These are phyloP conservation scores for Drosophila meridiana DNA, from an alignment of 2,888 invertebrate genomes.

Conservation along the genomic window DNA sequence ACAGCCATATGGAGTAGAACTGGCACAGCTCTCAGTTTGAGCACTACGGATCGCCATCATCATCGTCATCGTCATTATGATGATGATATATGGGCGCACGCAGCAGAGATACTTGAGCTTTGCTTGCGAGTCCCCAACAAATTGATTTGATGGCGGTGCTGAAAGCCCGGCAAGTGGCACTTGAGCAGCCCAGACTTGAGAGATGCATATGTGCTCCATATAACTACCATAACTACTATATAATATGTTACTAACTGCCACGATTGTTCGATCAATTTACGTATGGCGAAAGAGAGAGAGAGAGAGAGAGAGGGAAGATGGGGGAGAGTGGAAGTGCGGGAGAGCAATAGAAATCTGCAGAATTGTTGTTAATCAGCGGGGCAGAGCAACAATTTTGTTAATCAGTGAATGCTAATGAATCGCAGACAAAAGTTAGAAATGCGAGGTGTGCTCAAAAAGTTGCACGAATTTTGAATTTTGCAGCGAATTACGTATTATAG, in stretches of 20 bases:
- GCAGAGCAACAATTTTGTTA: not conserved
- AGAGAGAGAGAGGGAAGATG: not conserved
- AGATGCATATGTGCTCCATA: constrained; percentile 28
- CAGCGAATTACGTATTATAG: too few relatives aligned
- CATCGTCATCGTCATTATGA: constrained; percentile 58
- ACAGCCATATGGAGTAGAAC: constrained; percentile 16
- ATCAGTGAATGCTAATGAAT: not conserved
- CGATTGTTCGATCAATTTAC: constrained; percentile 30
- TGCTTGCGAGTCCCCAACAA: constrained; percentile 65
- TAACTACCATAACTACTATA: not conserved
- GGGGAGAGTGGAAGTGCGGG: not conserved
- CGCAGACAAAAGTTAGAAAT: not conserved
- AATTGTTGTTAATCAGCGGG: constrained; percentile 3
- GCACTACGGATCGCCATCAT: constrained; percentile 15
- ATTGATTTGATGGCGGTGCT: constrained; percentile 71
- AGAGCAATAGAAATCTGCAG: not conserved
- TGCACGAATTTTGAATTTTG: too few relatives aligned
- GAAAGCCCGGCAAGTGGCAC: constrained; percentile 72
- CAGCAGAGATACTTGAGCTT: constrained; percentile 60
- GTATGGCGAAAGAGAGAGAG: not conserved
- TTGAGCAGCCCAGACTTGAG: constrained; percentile 40
- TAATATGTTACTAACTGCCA: constrained; percentile 17
- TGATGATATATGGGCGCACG: constrained; percentile 65
- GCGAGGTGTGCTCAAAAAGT: not conserved
- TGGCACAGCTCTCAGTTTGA: constrained; percentile 15